Percentiles rank a stretch among this genome's conserved stretches.
Evolutionary conservation across 2,113 vertebrate species (phyloP).

Genomic region (Aptenodytes patagonicus): DNA sequence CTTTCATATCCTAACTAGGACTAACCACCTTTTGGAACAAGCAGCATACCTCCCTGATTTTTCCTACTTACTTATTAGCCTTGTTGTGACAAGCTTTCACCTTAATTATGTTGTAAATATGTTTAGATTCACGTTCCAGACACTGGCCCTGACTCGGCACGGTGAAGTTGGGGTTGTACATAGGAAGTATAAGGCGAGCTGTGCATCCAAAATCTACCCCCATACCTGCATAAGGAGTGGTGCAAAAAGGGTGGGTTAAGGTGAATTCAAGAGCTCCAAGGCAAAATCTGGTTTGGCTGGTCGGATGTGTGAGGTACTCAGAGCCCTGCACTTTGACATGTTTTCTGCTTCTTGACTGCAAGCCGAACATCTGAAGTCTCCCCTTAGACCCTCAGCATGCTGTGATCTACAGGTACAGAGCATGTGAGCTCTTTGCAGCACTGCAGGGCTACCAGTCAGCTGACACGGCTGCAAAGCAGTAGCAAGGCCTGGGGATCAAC

Average conservation of each 20-base stretch:
- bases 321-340: neutral
- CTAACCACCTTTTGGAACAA: neutral
- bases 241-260: neutral
- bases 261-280: neutral
- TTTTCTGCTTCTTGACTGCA: neutral
- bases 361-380: neutral
- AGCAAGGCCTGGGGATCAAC: neutral
- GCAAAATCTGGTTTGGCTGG: neutral
- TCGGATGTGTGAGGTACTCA: neutral
- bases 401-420: neutral
- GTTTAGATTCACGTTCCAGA: neutral
- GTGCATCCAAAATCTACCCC: neutral
- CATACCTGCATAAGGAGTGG: neutral
- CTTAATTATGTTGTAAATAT: neutral
- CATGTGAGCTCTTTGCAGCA: neutral
- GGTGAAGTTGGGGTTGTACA: neutral
- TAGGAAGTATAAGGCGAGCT: neutral
- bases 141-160: neutral
- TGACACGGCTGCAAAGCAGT: neutral
- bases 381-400: accelerated
- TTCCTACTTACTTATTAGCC: neutral
- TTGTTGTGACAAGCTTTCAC: neutral
- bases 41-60: neutral
- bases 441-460: neutral
- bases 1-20: neutral